Base-by-base conservation (phyloP, 2,113 vertebrate species). In the Oenanthe oenanthe region DNA sequence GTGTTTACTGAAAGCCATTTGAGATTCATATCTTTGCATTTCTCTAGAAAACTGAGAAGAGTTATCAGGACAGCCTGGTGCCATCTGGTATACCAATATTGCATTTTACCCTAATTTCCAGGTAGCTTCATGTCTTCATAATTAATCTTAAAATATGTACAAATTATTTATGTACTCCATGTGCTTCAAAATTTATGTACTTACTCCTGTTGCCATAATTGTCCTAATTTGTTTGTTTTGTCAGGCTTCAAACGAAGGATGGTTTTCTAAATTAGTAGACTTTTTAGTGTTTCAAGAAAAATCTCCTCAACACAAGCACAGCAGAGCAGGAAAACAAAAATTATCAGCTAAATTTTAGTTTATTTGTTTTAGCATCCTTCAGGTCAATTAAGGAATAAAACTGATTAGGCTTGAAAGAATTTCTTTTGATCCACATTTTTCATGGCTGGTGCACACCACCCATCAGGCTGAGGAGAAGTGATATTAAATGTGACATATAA, bases 401-500 rank as follows among this genome's bases (percentile, higher is more conserved):
- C 29, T 51, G 43, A 63, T 66, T n/a, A 62, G 32, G 8, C 31
- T 71, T 40, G 71, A 75, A 67, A 79, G 28, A 62, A 34, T 62
- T 88, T 74, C 10, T 75, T 70, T 43, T 85, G 56, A 78, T 36
- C 31, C 21, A 29, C 57, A 50, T 88, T 89, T 32, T 8, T 85
- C 14, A 17, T 36, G 10, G 47, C 20, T 81, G 56, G 24, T 62
- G 63, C 53, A 72, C 6, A 20, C 29, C 43, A 67, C 13, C 18
- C 0, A 0, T 9, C 45, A 81, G 36, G 56, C 50, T 77, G 45
- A 85, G 22, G 19, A 54, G 29, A 81, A 47, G 38, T 10, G 32
- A 19, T 57, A 72, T 26, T 0, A 0, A 50, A 72, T 50, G 34
- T 80, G 67, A 58, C 43, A 29, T 17, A 5, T 16, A n/a, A 73